Evolutionary conservation across 2,888 invertebrate species (phyloP).

Genomic region (Drosophila glabriapex): DNA sequence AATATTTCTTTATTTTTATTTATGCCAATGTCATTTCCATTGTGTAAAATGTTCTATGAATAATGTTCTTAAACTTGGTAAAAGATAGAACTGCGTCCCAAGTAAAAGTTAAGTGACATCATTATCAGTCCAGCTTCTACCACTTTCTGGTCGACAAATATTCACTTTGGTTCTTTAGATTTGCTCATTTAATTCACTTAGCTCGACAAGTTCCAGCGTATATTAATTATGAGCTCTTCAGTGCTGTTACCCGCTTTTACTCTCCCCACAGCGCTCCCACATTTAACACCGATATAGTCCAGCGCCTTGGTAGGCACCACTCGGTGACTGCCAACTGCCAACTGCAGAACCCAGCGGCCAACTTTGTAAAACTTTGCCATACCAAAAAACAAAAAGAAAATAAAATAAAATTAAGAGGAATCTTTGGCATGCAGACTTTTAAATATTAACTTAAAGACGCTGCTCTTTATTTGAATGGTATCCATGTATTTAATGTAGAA

Average conservation of each 20-base stretch:
- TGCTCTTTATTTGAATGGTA: not conserved
- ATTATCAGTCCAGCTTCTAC: not conserved
- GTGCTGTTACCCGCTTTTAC: not conserved
- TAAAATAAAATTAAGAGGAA: not conserved
- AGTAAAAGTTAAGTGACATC: not conserved
- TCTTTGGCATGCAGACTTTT: not conserved
- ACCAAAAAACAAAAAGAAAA: conserved; percentile 6
- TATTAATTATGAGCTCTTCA: conserved; percentile 60
- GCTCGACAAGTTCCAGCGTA: conserved; percentile 45
- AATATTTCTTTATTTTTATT: too few species aligned
- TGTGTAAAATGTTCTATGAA: not conserved
- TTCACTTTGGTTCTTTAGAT: conserved; percentile 10
- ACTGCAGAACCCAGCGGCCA: conserved; percentile 47
- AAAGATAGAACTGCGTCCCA: not conserved
- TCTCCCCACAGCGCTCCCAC: not conserved
- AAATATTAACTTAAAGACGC: not conserved
- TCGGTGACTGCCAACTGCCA: conserved; percentile 39
- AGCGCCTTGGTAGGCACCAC: conserved; percentile 21
- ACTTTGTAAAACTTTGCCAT: conserved; percentile 42
- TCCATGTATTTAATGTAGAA: not conserved
- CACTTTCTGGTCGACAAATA: not conserved
- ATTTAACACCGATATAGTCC: conserved; percentile 14
- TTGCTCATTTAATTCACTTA: conserved; percentile 67
- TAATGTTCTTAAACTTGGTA: not conserved
- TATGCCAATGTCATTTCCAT: too few species aligned